These are phyloP conservation scores for Oreochromis grahami DNA, from an alignment of 2,797 vertebrate genomes.

Conservation along the genomic window DNA sequence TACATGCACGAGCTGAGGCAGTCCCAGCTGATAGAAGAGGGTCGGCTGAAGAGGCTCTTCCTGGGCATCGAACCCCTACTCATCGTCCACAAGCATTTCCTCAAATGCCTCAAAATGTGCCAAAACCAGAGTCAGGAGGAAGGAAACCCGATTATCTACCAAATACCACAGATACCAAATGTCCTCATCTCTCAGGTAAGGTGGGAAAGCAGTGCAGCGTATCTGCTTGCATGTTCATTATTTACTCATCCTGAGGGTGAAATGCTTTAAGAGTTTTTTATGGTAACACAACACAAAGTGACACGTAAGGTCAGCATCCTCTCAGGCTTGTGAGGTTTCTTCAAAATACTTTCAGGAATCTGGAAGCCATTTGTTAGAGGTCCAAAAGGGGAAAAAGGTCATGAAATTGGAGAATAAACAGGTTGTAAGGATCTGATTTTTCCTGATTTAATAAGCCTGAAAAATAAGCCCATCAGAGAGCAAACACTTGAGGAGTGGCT, in stretches of 20 bases:
- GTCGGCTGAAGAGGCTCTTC: constrained; percentile 78
- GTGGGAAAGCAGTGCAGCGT: not conserved
- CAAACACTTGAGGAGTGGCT: not conserved
- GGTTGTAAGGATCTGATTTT: not conserved
- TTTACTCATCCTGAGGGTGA: not conserved
- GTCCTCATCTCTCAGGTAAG: constrained; percentile 86
- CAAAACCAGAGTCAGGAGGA: constrained; percentile 78
- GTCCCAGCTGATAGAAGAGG: constrained; percentile 76
- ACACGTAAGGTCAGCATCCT: not conserved
- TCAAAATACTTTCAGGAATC: not conserved
- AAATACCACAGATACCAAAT: constrained; percentile 84
- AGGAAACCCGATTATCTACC: constrained; percentile 79
- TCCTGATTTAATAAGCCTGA: not conserved
- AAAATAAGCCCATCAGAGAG: not conserved
- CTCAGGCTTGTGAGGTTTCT: not conserved
- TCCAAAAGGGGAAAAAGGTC: not conserved
- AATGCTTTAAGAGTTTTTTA: not conserved
- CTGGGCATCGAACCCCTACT: constrained; percentile 77
- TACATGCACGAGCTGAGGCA: constrained; percentile 81
- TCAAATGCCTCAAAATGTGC: constrained; percentile 78
- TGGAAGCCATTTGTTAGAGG: not conserved
- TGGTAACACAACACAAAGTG: not conserved
- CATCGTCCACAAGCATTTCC: constrained; percentile 79
- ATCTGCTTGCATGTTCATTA: not conserved
- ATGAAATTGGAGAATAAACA: not conserved